phyloP scores from a whole-genome alignment of 2,113 vertebrate genomes.

The Arothron firmamentum region DNA sequence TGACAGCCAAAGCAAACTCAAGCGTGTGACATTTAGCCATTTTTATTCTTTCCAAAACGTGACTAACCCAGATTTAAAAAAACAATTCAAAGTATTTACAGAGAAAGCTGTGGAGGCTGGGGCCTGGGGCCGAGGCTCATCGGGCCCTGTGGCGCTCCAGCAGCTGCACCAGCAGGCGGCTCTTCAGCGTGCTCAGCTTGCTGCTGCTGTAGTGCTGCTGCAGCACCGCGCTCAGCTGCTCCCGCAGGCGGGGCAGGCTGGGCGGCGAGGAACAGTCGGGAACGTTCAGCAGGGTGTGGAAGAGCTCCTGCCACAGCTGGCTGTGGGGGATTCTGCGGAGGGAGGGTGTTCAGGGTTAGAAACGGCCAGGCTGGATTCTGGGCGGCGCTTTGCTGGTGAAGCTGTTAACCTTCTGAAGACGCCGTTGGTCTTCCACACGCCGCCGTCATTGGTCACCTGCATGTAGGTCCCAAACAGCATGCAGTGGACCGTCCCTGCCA shows the following conservation, averaged over 20 bases:
- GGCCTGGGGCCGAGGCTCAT: neutral
- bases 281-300: constrained; percentile 84
- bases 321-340: constrained; percentile 79
- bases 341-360: no score
- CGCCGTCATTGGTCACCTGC: constrained; percentile 78
- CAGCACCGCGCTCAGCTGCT: constrained; percentile 71
- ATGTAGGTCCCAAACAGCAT: constrained; percentile 94
- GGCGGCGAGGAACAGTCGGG: constrained; percentile 73
- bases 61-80: no score
- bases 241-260: constrained; percentile 68
- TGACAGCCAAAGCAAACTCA: no score
- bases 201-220: constrained; percentile 71
- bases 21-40: no score
- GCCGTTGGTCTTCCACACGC: constrained; percentile 83
- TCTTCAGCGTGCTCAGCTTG: constrained; percentile 80
- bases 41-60: no score
- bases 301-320: constrained; percentile 87
- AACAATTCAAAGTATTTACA: no score
- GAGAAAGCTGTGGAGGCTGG: no score
- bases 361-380: no score
- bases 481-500: constrained; percentile 89
- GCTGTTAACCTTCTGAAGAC: constrained; percentile 80
- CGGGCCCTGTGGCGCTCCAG: constrained; percentile 72
- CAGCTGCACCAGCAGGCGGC: constrained; percentile 81
- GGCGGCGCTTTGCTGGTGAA: no score